A percentile compares a stretch with the other conserved stretches of the same genome.
These are phyloP conservation scores for Athene cunicularia DNA, from an alignment of 2,113 vertebrate species.

Conservation along the genomic window DNA sequence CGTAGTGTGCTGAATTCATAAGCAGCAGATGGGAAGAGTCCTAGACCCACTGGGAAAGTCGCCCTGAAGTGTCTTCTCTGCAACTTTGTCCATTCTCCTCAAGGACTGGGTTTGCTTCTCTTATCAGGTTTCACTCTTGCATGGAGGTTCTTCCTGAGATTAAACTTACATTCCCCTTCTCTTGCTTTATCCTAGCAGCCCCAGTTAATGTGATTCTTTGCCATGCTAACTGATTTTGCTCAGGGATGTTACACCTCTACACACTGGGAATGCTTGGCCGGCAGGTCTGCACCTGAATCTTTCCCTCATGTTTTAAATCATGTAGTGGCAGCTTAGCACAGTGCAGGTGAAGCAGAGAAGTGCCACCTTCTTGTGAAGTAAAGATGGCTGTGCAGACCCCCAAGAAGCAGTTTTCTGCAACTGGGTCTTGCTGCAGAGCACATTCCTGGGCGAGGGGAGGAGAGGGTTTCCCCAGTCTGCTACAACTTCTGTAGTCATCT, in stretches of 20 bases:
- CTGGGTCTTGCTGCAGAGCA: neutral
- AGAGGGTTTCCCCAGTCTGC: neutral
- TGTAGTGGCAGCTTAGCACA: neutral
- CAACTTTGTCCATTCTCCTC: neutral
- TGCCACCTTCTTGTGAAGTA: neutral
- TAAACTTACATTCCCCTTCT: neutral
- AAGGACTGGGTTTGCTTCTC: neutral
- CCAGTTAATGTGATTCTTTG: neutral
- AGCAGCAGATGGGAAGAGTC: neutral
- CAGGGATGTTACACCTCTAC: neutral
- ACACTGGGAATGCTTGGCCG: neutral
- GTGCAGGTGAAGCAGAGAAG: neutral
- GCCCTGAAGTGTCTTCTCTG: neutral
- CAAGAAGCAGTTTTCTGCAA: neutral
- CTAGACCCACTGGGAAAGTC: neutral
- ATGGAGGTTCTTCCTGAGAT: neutral
- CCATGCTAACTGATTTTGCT: neutral
- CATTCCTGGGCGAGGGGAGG: accelerated
- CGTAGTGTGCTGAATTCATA: neutral
- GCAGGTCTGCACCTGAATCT: neutral
- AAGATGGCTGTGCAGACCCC: neutral
- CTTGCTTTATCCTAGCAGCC: neutral
- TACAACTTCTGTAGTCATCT: neutral
- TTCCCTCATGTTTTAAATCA: neutral
- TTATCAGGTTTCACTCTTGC: neutral